Conservation (phyloP, 2,888 invertebrate genomes). For the Drosophila infuscata region DNA sequence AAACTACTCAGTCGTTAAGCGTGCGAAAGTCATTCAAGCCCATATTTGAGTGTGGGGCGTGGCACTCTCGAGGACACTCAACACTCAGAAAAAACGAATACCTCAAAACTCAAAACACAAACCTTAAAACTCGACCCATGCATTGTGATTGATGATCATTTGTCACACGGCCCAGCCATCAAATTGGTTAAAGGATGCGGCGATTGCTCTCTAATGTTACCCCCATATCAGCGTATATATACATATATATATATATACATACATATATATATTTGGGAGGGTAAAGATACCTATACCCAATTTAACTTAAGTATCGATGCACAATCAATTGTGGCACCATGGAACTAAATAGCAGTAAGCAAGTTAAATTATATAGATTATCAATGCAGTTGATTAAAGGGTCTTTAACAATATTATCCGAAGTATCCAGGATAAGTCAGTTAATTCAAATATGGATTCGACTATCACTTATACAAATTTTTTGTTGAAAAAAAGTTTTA, state of each 20-base stretch:
- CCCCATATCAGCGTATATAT: background rate
- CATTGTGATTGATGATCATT: conserved; percentile 78
- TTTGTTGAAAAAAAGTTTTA: no score
- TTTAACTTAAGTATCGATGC: conserved; percentile 22
- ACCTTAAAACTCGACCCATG: conserved; percentile 49
- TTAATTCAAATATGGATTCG: background rate
- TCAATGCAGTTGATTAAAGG: background rate
- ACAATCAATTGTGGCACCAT: conserved; percentile 30
- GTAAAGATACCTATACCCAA: conserved; percentile 7
- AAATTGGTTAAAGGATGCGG: conserved; percentile 73
- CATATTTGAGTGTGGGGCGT: conserved; percentile 17
- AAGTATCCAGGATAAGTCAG: background rate
- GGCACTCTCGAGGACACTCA: conserved; percentile 29
- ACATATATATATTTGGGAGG: background rate
- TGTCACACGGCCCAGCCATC: conserved; percentile 71
- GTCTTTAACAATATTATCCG: background rate
- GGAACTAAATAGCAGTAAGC: conserved; percentile 10
- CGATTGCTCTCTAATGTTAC: conserved; percentile 39
- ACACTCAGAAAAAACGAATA: background rate
- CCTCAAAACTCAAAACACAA: conserved; percentile 6
- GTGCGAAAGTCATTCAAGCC: conserved; percentile 66
- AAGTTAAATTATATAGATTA: background rate
- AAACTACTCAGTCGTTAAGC: conserved; percentile 73
- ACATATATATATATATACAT: background rate
- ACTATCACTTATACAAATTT: background rate